A percentile compares a stretch with the other conserved stretches of the same genome.
Conservation (phyloP, 2,113 vertebrate genomes). For the Elachura formosa region DNA sequence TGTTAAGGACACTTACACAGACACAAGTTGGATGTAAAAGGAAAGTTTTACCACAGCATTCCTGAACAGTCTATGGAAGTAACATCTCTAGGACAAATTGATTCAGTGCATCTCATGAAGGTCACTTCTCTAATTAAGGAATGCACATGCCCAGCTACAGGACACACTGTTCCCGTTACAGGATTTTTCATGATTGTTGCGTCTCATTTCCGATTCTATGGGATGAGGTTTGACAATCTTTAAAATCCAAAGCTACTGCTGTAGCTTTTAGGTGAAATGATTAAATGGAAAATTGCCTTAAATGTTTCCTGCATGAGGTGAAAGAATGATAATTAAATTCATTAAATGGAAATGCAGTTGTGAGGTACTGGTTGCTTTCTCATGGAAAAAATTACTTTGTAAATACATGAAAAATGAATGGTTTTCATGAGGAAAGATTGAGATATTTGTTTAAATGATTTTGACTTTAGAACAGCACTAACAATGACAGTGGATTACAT, state of each 20-base stretch:
- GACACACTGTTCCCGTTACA: neutral
- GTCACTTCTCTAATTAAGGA: neutral
- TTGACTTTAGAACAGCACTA: neutral
- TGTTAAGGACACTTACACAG: neutral
- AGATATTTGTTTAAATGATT: neutral
- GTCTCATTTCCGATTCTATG: neutral
- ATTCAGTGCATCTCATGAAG: neutral
- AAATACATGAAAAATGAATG: neutral
- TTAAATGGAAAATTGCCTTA: slow-evolving; percentile 62
- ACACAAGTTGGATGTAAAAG: neutral
- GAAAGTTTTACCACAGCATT: neutral
- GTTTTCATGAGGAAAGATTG: slow-evolving; percentile 12
- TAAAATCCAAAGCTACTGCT: slow-evolving; percentile 10
- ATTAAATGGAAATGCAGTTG: slow-evolving; percentile 50
- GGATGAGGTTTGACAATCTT: slow-evolving; percentile 1
- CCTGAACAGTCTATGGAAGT: neutral
- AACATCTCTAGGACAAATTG: neutral
- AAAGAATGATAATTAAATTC: slow-evolving; percentile 66
- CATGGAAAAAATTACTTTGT: neutral
- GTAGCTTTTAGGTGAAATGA: slow-evolving; percentile 48
- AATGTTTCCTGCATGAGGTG: slow-evolving; percentile 61
- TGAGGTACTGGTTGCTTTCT: neutral
- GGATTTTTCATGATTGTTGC: neutral
- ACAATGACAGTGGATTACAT: neutral
- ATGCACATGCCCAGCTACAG: neutral